Evolutionary conservation across 2,888 invertebrate species (phyloP), one percentile per base, ranked within the genome.

Genomic region (Blera fallax): DNA sequence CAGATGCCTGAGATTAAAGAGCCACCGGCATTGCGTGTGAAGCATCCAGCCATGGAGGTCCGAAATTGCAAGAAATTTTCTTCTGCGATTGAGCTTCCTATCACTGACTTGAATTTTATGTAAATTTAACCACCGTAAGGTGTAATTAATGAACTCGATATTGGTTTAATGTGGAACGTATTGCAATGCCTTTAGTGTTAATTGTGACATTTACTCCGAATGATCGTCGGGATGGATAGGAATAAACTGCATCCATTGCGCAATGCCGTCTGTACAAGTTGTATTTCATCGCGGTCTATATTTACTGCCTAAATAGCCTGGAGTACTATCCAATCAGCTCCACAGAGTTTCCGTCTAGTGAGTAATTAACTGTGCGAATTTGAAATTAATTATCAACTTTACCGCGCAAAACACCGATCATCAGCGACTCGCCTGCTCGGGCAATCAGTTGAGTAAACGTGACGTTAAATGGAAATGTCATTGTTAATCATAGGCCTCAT

Each of bases 381-480:
- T 48, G 48, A 48, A 79, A 72, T 72, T 64, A 72, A 72, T 79
- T 79, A 50, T 43, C 10, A 45, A 54, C 60, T 54, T 62, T 70
- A 14, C 6, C 5, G 32, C 72, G 37, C 37, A 50, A 60, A 72
- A 50, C 72, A 52, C 18, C 43, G 58, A 50, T 60, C 52, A 37
- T 52, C 48, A 45, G 48, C 32, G 58, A 32, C 18, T 10, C 7
- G 27, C 0, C 18, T 11, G 29, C 5, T 43, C 3, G 21, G 3
- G 6, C 37, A 50, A 50, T 50, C 34, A 32, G 14, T 14, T 43
- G 10, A 43, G 29, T 56, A 64, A 77, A 52, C 60, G 21, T 72
- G 72, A 78, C 72, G 60, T 32, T 78, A 65, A 82, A 83, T 83
- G 67, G 50, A 73, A 67, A 67, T 60, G 78, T 78, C 78, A 78